phyloP scores from a whole-genome alignment of 2,888 invertebrate genomes.

The Bruchidius siliquastri region DNA sequence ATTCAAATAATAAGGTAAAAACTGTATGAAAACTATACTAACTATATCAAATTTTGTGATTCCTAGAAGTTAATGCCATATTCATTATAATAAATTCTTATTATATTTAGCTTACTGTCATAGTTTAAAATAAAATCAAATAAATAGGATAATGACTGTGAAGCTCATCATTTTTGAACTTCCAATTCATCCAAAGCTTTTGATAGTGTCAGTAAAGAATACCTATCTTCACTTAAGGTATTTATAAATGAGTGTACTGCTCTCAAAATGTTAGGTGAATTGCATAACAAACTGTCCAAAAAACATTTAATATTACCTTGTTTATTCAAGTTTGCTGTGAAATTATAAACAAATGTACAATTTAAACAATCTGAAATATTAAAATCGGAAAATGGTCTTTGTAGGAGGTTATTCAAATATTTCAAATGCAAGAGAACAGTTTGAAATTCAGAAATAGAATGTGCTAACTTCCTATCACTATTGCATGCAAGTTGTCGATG shows the following conservation, averaged over 20 bases:
- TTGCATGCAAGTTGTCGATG: conserved; percentile 51
- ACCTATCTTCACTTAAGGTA: not conserved
- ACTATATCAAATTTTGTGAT: too few relatives aligned
- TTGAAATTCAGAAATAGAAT: conserved; percentile 64
- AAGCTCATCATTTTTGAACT: too few relatives aligned
- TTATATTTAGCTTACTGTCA: too few relatives aligned
- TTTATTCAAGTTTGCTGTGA: conserved; percentile 57
- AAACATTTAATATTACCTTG: conserved; percentile 28
- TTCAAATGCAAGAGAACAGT: conserved; percentile 56
- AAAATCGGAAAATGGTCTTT: conserved; percentile 54
- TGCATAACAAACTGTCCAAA: conserved; percentile 22
- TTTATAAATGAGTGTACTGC: not conserved
- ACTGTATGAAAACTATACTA: too few relatives aligned
- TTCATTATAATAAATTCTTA: too few relatives aligned
- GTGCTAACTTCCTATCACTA: conserved; percentile 56
- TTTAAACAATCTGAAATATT: conserved; percentile 62
- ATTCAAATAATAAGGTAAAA: too few relatives aligned
- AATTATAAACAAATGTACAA: conserved; percentile 73
- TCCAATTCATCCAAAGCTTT: too few relatives aligned
- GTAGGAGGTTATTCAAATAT: conserved; percentile 62
- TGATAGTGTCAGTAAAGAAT: too few relatives aligned
- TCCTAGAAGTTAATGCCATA: too few relatives aligned
- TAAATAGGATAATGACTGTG: too few relatives aligned
- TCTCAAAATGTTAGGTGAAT: conserved; percentile 1
- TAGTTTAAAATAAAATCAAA: too few relatives aligned